phyloP scores from a whole-genome alignment of 2,113 vertebrate genomes.

The Ginglymostoma cirratum region DNA sequence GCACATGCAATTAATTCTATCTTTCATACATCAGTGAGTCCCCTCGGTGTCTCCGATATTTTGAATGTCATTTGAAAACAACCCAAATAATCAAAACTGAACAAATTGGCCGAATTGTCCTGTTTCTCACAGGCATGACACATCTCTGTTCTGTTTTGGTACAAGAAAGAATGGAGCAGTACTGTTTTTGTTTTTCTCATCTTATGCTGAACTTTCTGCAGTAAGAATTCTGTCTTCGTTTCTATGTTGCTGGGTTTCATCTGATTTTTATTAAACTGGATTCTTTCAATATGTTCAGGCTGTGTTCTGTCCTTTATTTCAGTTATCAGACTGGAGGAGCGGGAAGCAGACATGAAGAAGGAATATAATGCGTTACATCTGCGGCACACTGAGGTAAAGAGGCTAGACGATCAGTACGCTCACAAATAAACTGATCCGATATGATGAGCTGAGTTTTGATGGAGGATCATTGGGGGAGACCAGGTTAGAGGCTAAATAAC shows the following conservation, averaged over 20 bases:
- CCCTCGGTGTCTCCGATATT: not conserved
- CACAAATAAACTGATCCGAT: not conserved
- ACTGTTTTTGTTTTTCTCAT: not conserved
- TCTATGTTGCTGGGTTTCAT: not conserved
- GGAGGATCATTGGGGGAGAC: not conserved
- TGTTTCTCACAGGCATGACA: not conserved
- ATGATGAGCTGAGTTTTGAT: slow-evolving; percentile 4
- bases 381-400: slow-evolving; percentile 85
- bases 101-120: not conserved
- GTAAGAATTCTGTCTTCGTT: not conserved
- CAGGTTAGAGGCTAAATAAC: slow-evolving; percentile 29
- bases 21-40: not conserved
- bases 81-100: not conserved
- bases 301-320: slow-evolving; percentile 34
- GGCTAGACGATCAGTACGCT: not conserved
- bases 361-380: slow-evolving; percentile 95
- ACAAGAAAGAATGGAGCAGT: not conserved
- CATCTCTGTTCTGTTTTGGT: not conserved
- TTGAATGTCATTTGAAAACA: not conserved
- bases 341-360: slow-evolving; percentile 96
- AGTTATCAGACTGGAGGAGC: slow-evolving; percentile 90
- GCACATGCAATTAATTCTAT: not conserved
- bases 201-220: not conserved
- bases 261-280: not conserved
- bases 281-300: not conserved